Conservation (phyloP, 2,888 invertebrate species). For the Drosophila stalkeri region DNA sequence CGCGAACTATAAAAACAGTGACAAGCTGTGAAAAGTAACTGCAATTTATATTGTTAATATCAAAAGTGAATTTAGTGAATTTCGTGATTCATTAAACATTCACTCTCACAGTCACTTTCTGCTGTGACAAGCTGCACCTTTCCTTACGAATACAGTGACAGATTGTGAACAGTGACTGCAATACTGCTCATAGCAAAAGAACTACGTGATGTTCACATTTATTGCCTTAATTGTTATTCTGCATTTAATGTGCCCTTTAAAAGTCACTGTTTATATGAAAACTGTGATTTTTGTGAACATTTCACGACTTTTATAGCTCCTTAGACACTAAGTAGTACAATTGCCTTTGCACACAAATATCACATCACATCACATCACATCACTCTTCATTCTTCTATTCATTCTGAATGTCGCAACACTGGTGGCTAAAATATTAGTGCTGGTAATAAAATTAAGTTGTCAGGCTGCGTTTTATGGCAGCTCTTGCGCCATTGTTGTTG, state of each 20-base stretch:
- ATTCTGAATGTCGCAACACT: slow-evolving; percentile 10
- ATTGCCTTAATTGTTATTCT: not conserved
- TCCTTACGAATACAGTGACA: too few relatives aligned
- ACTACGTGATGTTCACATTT: not conserved
- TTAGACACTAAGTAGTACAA: rapidly evolving
- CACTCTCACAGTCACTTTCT: not conserved
- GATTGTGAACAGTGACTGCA: not conserved
- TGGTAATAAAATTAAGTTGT: slow-evolving; percentile 80
- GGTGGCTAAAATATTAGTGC: slow-evolving; percentile 78
- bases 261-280: not conserved
- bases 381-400: not conserved
- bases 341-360: too few relatives aligned
- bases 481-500: slow-evolving; percentile 45
- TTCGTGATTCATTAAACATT: too few relatives aligned
- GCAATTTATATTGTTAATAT: too few relatives aligned
- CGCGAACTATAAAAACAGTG: too few relatives aligned
- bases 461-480: slow-evolving; percentile 73
- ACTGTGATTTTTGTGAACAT: not conserved
- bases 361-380: too few relatives aligned
- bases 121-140: too few relatives aligned
- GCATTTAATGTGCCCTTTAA: rapidly evolving
- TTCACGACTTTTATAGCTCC: not conserved
- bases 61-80: too few relatives aligned
- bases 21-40: too few relatives aligned
- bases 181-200: not conserved